phyloP scores from a whole-genome alignment of 2,888 invertebrate genomes.

The Tinea semifulvella region DNA sequence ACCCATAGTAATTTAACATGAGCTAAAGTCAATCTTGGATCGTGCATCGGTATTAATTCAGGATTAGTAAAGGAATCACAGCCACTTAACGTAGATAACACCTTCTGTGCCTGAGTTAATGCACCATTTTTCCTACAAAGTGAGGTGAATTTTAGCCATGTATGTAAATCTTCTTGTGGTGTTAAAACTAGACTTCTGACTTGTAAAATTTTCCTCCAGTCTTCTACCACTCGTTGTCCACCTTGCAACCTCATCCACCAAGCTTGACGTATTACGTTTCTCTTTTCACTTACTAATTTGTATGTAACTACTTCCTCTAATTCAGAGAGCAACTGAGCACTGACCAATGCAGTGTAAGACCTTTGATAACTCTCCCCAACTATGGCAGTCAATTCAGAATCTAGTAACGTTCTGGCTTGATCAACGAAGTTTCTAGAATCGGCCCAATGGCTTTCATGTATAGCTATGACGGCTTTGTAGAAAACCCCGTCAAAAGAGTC shows the following conservation, averaged over 20 bases:
- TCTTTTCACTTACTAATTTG: conserved; percentile 88
- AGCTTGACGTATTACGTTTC: conserved; percentile 80
- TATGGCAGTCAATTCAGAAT: conserved; percentile 96
- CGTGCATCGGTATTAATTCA: conserved; percentile 75
- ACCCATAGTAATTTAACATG: conserved; percentile 97
- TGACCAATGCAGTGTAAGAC: conserved; percentile 95
- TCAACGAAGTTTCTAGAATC: conserved; percentile 84
- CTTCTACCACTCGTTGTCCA: conserved; percentile 94
- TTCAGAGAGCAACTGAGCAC: conserved; percentile 96
- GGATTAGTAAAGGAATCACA: conserved; percentile 79
- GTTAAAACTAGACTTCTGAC: conserved; percentile 93
- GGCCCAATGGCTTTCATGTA: conserved; percentile 80
- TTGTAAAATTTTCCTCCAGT: conserved; percentile 97
- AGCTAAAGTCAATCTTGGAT: conserved; percentile 90
- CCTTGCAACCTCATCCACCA: conserved; percentile 98
- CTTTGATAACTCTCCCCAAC: conserved; percentile 95
- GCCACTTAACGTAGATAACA: conserved; percentile 88
- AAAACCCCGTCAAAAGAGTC: conserved; percentile 97
- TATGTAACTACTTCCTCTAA: conserved; percentile 98
- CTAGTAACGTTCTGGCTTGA: conserved; percentile 90
- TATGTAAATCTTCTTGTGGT: conserved; percentile 93
- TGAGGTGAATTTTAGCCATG: conserved; percentile 98
- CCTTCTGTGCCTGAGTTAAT: conserved; percentile 88
- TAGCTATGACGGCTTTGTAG: conserved; percentile 91
- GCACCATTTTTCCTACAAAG: conserved; percentile 94